Conservation (phyloP, 2,888 invertebrate species). For the Selenia dentaria region DNA sequence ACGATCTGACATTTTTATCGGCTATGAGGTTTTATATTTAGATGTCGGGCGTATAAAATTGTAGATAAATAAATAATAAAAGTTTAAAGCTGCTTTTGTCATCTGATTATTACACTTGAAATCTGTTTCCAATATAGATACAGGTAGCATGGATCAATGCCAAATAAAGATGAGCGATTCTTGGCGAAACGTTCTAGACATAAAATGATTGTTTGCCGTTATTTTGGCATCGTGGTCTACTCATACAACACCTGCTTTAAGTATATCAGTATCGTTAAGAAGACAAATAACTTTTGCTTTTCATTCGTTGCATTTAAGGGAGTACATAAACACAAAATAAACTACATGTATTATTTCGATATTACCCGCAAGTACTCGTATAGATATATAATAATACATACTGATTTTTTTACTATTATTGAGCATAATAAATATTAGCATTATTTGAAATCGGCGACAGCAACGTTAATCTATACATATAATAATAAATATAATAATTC, state of each 20-base stretch:
- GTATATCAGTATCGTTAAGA: slow-evolving; percentile 3
- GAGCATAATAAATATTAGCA: no score
- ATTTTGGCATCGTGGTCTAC: slow-evolving; percentile 14
- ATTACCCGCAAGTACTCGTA: no score
- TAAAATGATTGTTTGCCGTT: slow-evolving; percentile 14
- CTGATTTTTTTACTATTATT: no score
- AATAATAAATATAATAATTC: no score
- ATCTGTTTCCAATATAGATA: slow-evolving; percentile 28
- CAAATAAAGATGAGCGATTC: slow-evolving; percentile 27
- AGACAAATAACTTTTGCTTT: no score
- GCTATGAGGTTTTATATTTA: slow-evolving; percentile 12
- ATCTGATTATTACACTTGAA: slow-evolving; percentile 12
- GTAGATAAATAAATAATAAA: background rate
- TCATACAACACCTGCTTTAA: slow-evolving; percentile 9
- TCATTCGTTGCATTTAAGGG: no score
- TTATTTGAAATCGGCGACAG: no score
- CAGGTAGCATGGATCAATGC: slow-evolving; percentile 30
- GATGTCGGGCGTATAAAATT: background rate
- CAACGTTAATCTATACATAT: no score
- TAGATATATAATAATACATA: no score
- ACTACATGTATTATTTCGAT: no score
- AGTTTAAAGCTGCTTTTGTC: background rate
- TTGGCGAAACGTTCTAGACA: slow-evolving; percentile 24
- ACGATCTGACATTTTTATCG: slow-evolving; percentile 19
- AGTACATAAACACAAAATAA: no score